A percentile compares a stretch with the other conserved stretches of the same genome.
These are phyloP conservation scores for Cyclophora albipunctata DNA, from an alignment of 2,888 invertebrate species.

Conservation along the genomic window DNA sequence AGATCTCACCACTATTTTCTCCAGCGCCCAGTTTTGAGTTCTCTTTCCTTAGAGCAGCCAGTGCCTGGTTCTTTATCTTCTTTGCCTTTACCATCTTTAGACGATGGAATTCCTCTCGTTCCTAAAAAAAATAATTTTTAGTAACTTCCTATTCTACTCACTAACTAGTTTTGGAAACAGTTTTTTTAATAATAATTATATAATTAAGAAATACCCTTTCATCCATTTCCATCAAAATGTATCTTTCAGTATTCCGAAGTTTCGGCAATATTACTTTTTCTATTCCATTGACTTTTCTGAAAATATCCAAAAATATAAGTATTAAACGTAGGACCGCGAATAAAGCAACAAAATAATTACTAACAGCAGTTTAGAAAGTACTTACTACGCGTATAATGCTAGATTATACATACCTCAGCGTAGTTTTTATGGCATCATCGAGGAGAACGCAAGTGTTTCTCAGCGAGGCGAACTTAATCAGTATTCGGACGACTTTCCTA, in stretches of 20 bases:
- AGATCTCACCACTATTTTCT: slow-evolving; percentile 1
- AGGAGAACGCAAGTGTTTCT: slow-evolving; percentile 55
- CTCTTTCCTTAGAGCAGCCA: slow-evolving; percentile 20
- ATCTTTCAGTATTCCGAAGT: slow-evolving; percentile 56
- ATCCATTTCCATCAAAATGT: slow-evolving; percentile 64
- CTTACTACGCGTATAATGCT: too few species aligned
- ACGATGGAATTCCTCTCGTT: slow-evolving; percentile 67
- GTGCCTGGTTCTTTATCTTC: slow-evolving; percentile 41
- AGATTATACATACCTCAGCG: slow-evolving; percentile 45
- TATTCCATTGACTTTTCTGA: slow-evolving; percentile 66
- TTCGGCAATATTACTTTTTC: slow-evolving; percentile 69
- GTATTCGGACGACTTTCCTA: slow-evolving; percentile 47
- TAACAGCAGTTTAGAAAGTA: too few species aligned
- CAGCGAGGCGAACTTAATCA: slow-evolving; percentile 70
- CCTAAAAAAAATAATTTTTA: slow-evolving; percentile 29
- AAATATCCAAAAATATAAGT: slow-evolving; percentile 13
- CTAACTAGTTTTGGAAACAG: not conserved
- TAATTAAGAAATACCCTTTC: slow-evolving; percentile 43
- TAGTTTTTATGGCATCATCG: slow-evolving; percentile 51
- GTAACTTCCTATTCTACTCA: not conserved
- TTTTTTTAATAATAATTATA: not conserved
- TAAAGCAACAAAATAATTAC: too few species aligned
- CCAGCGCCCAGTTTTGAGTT: slow-evolving; percentile 15
- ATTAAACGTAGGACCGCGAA: too few species aligned
- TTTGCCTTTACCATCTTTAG: slow-evolving; percentile 69